A percentile compares a stretch with the other conserved stretches of the same genome.
phyloP scores from a whole-genome alignment of 1,140 invertebrate genomes.

The Scaptomyza hsui region DNA sequence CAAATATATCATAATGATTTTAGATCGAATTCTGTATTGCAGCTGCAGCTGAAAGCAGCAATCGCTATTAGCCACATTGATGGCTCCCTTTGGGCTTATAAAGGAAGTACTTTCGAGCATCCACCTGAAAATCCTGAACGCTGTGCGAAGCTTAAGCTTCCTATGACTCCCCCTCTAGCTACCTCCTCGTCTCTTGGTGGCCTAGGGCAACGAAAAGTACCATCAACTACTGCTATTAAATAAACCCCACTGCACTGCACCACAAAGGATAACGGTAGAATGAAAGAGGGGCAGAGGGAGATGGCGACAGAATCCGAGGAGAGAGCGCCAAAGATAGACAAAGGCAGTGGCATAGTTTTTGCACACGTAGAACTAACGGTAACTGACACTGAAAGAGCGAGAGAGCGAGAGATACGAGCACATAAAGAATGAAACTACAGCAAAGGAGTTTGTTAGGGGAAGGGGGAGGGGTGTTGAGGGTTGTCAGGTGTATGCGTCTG shows the following conservation, averaged over 20 bases:
- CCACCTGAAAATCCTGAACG: constrained; percentile 27
- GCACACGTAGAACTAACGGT: constrained; percentile 56
- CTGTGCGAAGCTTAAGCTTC: constrained; percentile 6
- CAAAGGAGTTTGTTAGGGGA: no score
- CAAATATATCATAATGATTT: neutral
- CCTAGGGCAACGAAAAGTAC: constrained; percentile 44
- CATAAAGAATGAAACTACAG: neutral
- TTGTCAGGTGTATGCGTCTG: constrained; percentile 1
- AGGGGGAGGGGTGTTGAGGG: no score
- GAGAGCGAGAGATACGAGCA: neutral
- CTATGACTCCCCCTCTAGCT: neutral
- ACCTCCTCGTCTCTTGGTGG: neutral
- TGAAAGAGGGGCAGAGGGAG: neutral
- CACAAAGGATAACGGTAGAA: neutral
- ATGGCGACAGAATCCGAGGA: constrained; percentile 15
- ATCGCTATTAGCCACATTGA: constrained; percentile 1
- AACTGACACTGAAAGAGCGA: constrained; percentile 44
- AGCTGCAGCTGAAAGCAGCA: constrained; percentile 10
- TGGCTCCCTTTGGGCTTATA: constrained; percentile 7
- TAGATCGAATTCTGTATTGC: constrained; percentile 4
- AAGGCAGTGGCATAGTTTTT: constrained; percentile 72
- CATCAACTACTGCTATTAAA: constrained; percentile 40
- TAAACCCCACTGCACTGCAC: constrained; percentile 18
- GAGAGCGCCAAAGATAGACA: constrained; percentile 29
- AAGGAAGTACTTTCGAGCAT: constrained; percentile 27